These are phyloP conservation scores for Peucedramus taeniatus DNA, from an alignment of 2,113 vertebrate genomes.

Conservation along the genomic window DNA sequence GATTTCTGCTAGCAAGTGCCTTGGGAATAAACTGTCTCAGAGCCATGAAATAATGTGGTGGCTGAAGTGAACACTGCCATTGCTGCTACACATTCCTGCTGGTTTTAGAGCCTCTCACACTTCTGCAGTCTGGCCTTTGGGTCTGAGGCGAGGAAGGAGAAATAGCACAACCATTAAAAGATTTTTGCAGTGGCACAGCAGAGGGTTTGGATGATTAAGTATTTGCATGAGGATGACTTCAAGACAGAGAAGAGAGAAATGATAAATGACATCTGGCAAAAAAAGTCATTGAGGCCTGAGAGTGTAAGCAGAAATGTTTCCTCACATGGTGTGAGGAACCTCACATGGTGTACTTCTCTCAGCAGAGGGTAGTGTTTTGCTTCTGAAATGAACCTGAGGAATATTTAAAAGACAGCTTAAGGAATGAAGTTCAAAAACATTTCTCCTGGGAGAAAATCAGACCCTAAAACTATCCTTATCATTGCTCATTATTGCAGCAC, in stretches of 20 bases:
- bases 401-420: background rate
- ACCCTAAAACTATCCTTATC: background rate
- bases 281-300: background rate
- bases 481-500: accelerated
- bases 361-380: background rate
- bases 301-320: background rate
- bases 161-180: background rate
- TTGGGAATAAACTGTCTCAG: background rate
- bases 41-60: background rate
- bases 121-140: background rate
- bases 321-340: accelerated
- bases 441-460: background rate
- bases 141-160: background rate
- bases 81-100: background rate
- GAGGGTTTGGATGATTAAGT: background rate
- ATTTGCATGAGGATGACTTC: background rate
- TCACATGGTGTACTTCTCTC: background rate
- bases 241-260: background rate
- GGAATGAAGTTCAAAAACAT: background rate
- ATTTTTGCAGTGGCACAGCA: background rate
- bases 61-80: accelerated
- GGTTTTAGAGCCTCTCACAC: background rate
- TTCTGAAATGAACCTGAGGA: background rate
- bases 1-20: background rate
- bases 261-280: background rate